Percentiles rank a stretch among this genome's conserved stretches.
These are phyloP conservation scores for Buceros bicornis DNA, from an alignment of 2,797 vertebrate species.

Conservation along the genomic window DNA sequence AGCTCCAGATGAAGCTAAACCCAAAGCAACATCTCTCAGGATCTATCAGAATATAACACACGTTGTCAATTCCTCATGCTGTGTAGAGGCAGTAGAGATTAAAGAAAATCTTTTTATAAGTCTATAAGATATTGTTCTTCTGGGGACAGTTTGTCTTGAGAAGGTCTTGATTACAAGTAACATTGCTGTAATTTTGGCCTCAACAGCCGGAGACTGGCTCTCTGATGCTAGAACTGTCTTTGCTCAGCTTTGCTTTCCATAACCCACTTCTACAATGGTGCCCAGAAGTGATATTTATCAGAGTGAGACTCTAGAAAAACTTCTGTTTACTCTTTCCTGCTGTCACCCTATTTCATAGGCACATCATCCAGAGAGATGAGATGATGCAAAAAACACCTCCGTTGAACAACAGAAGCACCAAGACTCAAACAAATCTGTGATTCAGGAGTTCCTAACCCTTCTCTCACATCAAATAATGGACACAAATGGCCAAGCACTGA, in stretches of 20 bases:
- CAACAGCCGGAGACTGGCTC: background rate
- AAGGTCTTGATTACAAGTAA: background rate
- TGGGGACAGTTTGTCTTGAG: background rate
- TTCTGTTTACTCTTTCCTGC: background rate
- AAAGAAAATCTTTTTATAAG: background rate
- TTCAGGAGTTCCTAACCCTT: background rate
- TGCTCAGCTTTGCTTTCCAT: background rate
- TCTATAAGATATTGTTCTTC: background rate
- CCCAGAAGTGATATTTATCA: background rate
- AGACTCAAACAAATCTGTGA: background rate
- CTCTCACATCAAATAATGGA: background rate
- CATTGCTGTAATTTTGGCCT: background rate
- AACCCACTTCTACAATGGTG: background rate
- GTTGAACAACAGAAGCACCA: fast-evolving
- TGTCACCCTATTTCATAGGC: background rate
- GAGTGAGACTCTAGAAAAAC: background rate
- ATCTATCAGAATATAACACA: background rate
- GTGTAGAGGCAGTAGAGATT: background rate
- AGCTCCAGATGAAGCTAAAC: background rate
- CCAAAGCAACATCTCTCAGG: background rate
- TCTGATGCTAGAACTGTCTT: background rate
- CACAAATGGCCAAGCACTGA: background rate
- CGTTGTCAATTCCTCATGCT: background rate
- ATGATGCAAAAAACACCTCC: background rate
- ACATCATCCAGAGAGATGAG: background rate